These are phyloP conservation scores for Tokudaia tokunoshimensis DNA, from an alignment of 2,797 vertebrate genomes.

Conservation along the genomic window DNA sequence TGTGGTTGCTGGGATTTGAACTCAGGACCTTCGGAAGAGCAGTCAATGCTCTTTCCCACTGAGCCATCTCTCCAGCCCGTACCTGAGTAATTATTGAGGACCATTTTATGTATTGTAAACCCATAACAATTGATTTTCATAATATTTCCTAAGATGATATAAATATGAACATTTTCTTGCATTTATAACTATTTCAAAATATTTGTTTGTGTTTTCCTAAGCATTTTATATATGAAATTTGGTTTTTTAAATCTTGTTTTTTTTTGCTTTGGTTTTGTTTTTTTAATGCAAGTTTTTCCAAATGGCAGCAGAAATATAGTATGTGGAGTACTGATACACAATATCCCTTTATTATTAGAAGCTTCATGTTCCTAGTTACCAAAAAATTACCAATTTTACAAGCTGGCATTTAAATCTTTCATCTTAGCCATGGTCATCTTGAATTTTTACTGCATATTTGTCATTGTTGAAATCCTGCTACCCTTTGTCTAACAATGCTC, in stretches of 20 bases:
- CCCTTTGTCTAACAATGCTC: neutral
- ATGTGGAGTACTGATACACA: neutral
- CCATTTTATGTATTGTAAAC: neutral
- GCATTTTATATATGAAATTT: neutral
- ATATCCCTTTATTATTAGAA: neutral
- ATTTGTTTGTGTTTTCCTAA: neutral
- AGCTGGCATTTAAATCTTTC: neutral
- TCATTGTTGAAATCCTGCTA: neutral
- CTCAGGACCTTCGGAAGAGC: no score
- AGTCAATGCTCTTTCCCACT: no score
- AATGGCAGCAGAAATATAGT: neutral
- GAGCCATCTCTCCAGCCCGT: neutral
- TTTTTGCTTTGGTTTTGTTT: neutral
- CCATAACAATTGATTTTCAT: neutral
- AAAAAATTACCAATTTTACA: neutral
- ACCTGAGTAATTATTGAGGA: neutral
- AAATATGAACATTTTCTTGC: neutral
- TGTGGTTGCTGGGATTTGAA: no score
- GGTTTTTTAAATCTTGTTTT: neutral
- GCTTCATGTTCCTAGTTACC: neutral
- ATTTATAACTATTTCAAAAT: neutral
- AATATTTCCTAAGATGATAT: neutral
- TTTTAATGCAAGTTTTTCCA: neutral
- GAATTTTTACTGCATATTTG: neutral
- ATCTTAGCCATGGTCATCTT: neutral